Base-by-base conservation (phyloP, 2,888 invertebrate species). In the Acrobasis consociella region DNA sequence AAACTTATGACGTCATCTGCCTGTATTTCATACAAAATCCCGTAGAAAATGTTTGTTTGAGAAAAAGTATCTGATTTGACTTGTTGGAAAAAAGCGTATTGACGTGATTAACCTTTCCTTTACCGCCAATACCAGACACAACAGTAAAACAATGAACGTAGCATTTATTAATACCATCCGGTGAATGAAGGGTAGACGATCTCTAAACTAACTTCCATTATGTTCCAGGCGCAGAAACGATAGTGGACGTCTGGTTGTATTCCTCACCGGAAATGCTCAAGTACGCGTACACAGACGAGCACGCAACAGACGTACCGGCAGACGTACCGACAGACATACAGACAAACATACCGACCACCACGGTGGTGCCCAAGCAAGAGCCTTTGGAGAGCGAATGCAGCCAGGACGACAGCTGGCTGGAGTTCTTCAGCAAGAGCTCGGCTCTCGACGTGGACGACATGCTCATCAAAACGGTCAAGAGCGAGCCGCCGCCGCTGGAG, bases 181-280 rank as follows among this genome's bases (percentile, higher is more conserved):
- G n/a, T n/a, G n/a, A n/a, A n/a, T n/a, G n/a, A n/a, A n/a, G n/a
- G n/a, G 3, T 22, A 22, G 22, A 22, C 22, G 22, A 22, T 22
- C 31, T 7, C 31, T 31, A 31, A 31, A 5, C 0, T 7, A 31
- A 7, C 31, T 7, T 5, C 2, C 49, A 16, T 22, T 50, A 16
- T 10, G 15, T 74, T 91, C 13, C 83, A 95, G 97, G 97, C 51
- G 95, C 96, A 11, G 97, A 98, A 89, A 97, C 97, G 0, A 80
- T 96, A 10, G 94, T 96, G 0, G 96, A 96, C 73, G 93, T 96
- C 7, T 96, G 95, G 95, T 71, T 95, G 0, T 93, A 94, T 74
- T 90, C 91, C 46, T 89, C 91, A 0, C 82, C 80, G 39, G 87
- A 90, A 49, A 93, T 93, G 93, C 22, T 89, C 0, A 72, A 85